Base-by-base conservation (phyloP, 2,888 invertebrate species). In the Cosmia pyralina region DNA sequence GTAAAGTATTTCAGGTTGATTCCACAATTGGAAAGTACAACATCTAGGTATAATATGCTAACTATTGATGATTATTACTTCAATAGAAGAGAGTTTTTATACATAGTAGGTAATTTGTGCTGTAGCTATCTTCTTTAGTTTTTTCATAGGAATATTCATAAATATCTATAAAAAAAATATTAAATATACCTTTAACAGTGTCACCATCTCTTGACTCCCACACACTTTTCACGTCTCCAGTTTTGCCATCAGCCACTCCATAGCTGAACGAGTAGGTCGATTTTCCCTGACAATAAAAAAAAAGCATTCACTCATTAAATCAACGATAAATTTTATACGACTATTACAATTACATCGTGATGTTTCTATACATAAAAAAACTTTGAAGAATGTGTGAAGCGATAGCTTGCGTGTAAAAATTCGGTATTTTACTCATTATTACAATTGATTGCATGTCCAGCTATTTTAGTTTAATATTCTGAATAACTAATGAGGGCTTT, bases 171-270 rank as follows among this genome's bases (percentile, higher is more conserved):
- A 19, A 11, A 17, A 41, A 4, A n/a, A 17, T 41, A 62, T 17
- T n/a, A n/a, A 11, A 11, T 17, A 13, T n/a, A 96, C 96, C 97
- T 93, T 96, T 96, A 46, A 97, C 96, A 83, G 94, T 94, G 90
- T 97, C 96, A 86, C 97, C 97, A 87, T 97, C 95, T 88, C 97
- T 97, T 67, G 96, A 94, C 89, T 97, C 97, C 97, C 97, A 97
- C 75, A 97, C 97, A 68, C 96, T 94, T 86, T 97, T 97, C 4
- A 97, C 92, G 75, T 97, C 97, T 22, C 97, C 97, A 38, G 97
- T 97, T 71, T 95, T 94, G 22, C 93, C 93, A 88, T 97, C 97
- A 82, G 97, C 95, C 22, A 97, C 97, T 69, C 97, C 97, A 87
- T 97, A 97, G 81, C 97, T 97, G 90, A 96, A 97, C 75, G 97